These are phyloP conservation scores for Urophycis tenuis DNA, from an alignment of 2,797 vertebrate genomes.

Conservation along the genomic window DNA sequence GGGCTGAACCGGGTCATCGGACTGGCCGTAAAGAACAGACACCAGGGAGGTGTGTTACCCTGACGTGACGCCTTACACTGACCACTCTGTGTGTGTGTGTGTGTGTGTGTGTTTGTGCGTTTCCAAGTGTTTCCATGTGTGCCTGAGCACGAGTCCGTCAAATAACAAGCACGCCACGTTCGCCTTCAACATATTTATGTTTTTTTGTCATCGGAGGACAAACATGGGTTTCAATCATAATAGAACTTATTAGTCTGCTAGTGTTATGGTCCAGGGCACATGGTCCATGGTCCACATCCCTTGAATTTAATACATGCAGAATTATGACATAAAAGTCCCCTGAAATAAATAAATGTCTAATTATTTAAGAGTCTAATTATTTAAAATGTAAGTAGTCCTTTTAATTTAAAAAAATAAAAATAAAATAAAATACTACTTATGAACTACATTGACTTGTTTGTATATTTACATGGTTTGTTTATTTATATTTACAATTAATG, in stretches of 20 bases:
- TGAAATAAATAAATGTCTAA: no score
- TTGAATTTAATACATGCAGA: not conserved
- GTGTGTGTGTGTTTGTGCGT: slow-evolving; percentile 47
- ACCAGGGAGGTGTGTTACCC: no score
- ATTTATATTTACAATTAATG: no score
- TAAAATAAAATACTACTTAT: no score
- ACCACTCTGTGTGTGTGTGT: slow-evolving; percentile 54
- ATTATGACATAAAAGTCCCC: no score
- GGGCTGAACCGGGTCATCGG: not conserved
- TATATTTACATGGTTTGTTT: no score
- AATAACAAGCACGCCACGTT: not conserved
- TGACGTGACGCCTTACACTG: no score
- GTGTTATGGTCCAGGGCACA: not conserved
- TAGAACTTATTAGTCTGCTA: not conserved
- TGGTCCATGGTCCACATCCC: not conserved
- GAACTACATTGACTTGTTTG: no score
- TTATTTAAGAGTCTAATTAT: no score
- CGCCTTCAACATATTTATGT: not conserved
- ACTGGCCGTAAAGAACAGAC: no score
- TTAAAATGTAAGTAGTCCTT: no score
- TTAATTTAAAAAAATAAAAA: no score
- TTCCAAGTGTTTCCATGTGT: not conserved
- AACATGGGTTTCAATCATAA: not conserved
- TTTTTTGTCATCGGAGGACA: not conserved
- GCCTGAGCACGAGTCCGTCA: not conserved